Percentiles rank a stretch among this genome's conserved stretches.
These are phyloP conservation scores for Passer domesticus DNA, from an alignment of 2,113 vertebrate species.

Conservation along the genomic window DNA sequence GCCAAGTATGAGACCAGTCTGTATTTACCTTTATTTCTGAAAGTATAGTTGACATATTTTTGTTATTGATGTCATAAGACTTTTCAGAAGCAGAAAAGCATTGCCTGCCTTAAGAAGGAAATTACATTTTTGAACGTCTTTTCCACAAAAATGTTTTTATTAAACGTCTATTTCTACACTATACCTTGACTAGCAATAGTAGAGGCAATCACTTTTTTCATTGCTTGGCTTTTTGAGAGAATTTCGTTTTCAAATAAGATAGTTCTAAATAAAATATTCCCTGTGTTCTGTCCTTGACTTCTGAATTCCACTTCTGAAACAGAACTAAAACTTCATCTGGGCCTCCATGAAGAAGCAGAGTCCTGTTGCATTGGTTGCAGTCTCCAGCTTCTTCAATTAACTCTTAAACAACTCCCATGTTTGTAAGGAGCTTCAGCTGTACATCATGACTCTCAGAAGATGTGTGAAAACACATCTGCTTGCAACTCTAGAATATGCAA, in stretches of 20 bases:
- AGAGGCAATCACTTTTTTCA: background rate
- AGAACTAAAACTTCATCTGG: background rate
- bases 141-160: background rate
- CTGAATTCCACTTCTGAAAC: background rate
- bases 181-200: background rate
- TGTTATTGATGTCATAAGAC: background rate
- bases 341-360: background rate
- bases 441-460: background rate
- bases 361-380: accelerated
- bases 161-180: background rate
- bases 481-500: background rate
- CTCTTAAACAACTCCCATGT: background rate
- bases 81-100: background rate
- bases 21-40: background rate
- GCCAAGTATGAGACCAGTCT: background rate
- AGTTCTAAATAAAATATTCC: background rate
- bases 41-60: background rate
- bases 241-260: background rate
- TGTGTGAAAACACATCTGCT: background rate
- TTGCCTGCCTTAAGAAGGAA: background rate
- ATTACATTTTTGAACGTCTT: background rate
- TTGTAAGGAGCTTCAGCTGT: background rate
- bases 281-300: background rate
- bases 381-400: background rate
- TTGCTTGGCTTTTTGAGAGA: background rate